Conservation (phyloP, 2,888 invertebrate genomes). For the Bruchidius siliquastri region DNA sequence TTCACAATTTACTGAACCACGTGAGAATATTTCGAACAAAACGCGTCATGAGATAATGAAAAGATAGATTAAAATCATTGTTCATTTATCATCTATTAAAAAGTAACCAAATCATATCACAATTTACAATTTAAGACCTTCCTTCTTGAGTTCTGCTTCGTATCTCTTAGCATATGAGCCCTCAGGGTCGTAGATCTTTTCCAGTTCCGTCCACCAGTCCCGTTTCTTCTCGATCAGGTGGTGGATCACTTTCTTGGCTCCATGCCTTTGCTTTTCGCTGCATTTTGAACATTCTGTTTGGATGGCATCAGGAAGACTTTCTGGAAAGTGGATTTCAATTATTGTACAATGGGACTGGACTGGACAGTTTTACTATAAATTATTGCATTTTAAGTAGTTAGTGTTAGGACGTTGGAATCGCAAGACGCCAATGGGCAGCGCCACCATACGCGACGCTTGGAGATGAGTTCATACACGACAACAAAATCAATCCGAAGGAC, state of each 20-base stretch:
- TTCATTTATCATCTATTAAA: background rate
- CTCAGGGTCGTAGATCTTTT: constrained; percentile 63
- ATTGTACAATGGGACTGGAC: too few relatives aligned
- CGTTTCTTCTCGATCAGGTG: constrained; percentile 61
- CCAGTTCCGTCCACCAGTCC: constrained; percentile 58
- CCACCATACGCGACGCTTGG: too few relatives aligned
- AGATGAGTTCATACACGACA: too few relatives aligned
- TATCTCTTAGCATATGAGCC: constrained; percentile 61
- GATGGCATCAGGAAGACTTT: constrained; percentile 64
- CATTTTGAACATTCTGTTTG: constrained; percentile 62
- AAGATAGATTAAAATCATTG: background rate
- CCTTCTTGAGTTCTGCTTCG: constrained; percentile 52
- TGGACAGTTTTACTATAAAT: too few relatives aligned
- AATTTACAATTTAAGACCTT: constrained; percentile 29
- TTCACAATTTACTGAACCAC: too few relatives aligned
- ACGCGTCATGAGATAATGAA: too few relatives aligned
- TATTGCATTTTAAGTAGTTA: too few relatives aligned
- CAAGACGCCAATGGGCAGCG: too few relatives aligned
- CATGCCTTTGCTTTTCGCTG: constrained; percentile 57
- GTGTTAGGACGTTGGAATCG: too few relatives aligned
- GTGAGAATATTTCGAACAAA: too few relatives aligned
- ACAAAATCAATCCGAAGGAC: too few relatives aligned
- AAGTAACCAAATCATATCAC: background rate
- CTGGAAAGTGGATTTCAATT: constrained; percentile 48
- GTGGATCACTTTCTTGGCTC: constrained; percentile 59